Evolutionary conservation across 2,797 vertebrate genomes (phyloP).

Genomic region (Sebastes trivittatus): DNA sequence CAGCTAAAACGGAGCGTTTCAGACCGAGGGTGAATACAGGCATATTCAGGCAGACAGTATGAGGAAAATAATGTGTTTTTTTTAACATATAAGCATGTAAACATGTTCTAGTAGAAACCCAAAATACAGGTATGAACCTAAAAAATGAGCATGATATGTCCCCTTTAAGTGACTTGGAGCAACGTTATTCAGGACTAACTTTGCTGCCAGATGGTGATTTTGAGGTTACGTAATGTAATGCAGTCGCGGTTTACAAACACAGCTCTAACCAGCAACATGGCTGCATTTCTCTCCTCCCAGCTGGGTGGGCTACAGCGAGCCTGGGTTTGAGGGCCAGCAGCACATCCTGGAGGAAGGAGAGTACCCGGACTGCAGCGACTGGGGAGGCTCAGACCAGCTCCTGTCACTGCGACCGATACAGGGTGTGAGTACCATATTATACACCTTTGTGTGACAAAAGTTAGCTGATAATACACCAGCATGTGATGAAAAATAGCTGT

Average conservation of each 20-base stretch:
- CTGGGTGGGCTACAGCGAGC: constrained; percentile 92
- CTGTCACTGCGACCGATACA: constrained; percentile 88
- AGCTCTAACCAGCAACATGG: neutral
- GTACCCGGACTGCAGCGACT: constrained; percentile 87
- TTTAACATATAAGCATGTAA: neutral
- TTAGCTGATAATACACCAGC: neutral
- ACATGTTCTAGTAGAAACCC: neutral
- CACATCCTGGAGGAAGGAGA: constrained; percentile 94
- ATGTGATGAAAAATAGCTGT: neutral
- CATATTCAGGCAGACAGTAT: too few relatives aligned
- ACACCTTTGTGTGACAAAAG: neutral
- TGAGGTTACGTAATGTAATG: neutral
- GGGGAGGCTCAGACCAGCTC: constrained; percentile 86
- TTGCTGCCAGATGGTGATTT: constrained; percentile 1
- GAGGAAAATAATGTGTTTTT: too few relatives aligned
- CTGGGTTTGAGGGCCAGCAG: constrained; percentile 90
- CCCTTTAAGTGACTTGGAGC: neutral
- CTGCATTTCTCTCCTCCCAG: constrained; percentile 67
- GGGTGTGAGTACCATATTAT: constrained; percentile 82
- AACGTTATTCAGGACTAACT: neutral
- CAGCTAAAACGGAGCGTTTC: too few relatives aligned
- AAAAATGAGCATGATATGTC: neutral
- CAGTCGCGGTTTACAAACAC: neutral
- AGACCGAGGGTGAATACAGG: too few relatives aligned
- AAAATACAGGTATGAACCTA: neutral